Percentiles rank a stretch among this genome's conserved stretches.
Conservation (phyloP, 2,888 invertebrate species). For the Darwinula stevensoni region DNA sequence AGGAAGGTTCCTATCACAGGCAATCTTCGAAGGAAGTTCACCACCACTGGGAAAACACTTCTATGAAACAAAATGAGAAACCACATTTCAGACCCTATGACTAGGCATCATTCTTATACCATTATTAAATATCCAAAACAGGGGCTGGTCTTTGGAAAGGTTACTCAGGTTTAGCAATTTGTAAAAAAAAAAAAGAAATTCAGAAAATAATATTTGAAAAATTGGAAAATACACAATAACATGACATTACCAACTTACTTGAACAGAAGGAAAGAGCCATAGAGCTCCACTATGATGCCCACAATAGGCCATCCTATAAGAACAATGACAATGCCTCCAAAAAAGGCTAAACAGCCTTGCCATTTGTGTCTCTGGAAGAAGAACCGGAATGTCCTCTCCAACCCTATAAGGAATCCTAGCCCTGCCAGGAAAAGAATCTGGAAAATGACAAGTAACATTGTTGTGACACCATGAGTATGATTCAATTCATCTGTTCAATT, state of each 20-base stretch:
- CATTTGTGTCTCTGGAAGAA: conserved; percentile 92
- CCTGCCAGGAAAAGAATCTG: conserved; percentile 90
- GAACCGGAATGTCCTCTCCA: conserved; percentile 70
- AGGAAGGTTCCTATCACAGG: conserved; percentile 67
- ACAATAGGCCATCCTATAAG: conserved; percentile 81
- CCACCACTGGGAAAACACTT: conserved; percentile 84
- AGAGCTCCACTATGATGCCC: conserved; percentile 85
- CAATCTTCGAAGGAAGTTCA: conserved; percentile 76
- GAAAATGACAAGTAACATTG: conserved; percentile 15
- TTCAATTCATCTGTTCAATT: background rate
- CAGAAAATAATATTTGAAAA: no score
- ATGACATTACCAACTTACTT: conserved; percentile 17
- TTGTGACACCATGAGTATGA: background rate
- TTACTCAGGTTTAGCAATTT: background rate
- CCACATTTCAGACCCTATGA: no score
- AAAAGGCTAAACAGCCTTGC: conserved; percentile 61
- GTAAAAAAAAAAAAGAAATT: conserved; percentile 1
- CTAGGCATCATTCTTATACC: no score
- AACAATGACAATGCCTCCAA: conserved; percentile 73
- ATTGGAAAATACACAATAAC: background rate
- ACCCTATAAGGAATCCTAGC: conserved; percentile 78
- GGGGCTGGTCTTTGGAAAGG: no score
- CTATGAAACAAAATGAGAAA: no score
- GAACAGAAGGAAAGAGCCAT: conserved; percentile 53
- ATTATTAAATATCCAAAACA: conserved; percentile 6